Base-by-base conservation (phyloP, 1,140 invertebrate genomes). In the Onthophagus taurus region DNA sequence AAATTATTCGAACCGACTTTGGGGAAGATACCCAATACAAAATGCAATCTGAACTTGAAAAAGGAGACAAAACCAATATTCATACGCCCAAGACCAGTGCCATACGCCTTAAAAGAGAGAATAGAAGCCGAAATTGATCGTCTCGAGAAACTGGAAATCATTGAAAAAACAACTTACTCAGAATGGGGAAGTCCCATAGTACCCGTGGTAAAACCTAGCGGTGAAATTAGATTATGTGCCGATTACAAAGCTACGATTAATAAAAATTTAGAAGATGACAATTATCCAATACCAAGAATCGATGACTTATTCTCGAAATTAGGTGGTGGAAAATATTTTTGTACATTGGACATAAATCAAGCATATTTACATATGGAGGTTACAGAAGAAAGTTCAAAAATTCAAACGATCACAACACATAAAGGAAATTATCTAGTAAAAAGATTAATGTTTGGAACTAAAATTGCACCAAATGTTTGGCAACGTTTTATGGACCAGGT, bases 101-200 rank as follows among this genome's bases (percentile, higher is more conserved):
- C 64, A 3, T 65, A 60, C 45, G 59, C 65, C 9, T 37, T 72
- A 4, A 57, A 48, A 47, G 39, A 57, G 11, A 52, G 59, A 41
- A 49, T 71, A 9, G 58, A 68, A n/a, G 19, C 53, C 3, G 60
- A 72, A 52, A 41, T 70, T 6, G 48, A 60, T 6, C 45, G 49
- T 13, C 42, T 68, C 31, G 58, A 58, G 18, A 21, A 47, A 3
- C n/a, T n/a, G n/a, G 59, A 61, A 17, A 56, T 65, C 8, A 60
- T 69, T n/a, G 35, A 49, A 35, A 51, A 53, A 36, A 60, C 68
- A 12, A 53, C 61, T 30, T 45, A 49, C 46, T 64, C 59, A 11
- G 61, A 70, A 31, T 75, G 69, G 71, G 69, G 65, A 4, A 64
- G 70, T 4, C 70, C 70, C 0, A 50, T 76, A 6, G 71, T 75